Base-by-base conservation (phyloP, 2,113 vertebrate species). In the Misgurnus anguillicaudatus region DNA sequence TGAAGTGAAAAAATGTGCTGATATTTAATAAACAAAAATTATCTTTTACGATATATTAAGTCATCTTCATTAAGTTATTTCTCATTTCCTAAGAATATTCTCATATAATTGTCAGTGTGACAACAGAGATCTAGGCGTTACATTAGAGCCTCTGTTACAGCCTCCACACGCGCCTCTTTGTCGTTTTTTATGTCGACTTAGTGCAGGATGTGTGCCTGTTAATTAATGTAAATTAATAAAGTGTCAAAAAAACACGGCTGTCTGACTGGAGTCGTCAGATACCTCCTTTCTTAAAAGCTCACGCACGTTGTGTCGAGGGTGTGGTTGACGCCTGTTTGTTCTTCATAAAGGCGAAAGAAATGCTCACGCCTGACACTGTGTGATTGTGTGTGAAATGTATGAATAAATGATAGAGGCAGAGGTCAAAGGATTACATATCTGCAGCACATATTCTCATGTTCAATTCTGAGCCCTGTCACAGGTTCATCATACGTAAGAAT, bases 41-140 rank as follows among this genome's bases (percentile, higher is more conserved):
- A 79, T 81, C 81, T 74, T 75, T 9, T 11, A 83, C 61, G 70
- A 66, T 83, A 70, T 68, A 81, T 83, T 77, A 85, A 75, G 67
- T 58, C 24, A 39, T 19, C 17, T 69, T 85, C 67, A 77, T 85
- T 71, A 79, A 72, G 83, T 83, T 83, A 85, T 76, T 80, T 85
- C 85, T 88, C 84, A 67, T 88, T 90, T 87, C 85, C 80, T 78
- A 58, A 83, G 84, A 85, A 89, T 86, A 81, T 77, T 83, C 60
- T 41, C 63, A 79, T 39, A 39, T 82, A 84, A 86, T 84, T 78
- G 79, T 45, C 65, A 79, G 65, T 45, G 81, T 67, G 39, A 41
- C 68, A 58, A 53, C 47, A 21, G 80, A 80, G 77, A 86, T 84
- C 80, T 63, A 82, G 80, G 74, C 31, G 38, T 68, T 38, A 69